phyloP scores from a whole-genome alignment of 2,888 invertebrate genomes.

The Iselma pallidipennis region DNA sequence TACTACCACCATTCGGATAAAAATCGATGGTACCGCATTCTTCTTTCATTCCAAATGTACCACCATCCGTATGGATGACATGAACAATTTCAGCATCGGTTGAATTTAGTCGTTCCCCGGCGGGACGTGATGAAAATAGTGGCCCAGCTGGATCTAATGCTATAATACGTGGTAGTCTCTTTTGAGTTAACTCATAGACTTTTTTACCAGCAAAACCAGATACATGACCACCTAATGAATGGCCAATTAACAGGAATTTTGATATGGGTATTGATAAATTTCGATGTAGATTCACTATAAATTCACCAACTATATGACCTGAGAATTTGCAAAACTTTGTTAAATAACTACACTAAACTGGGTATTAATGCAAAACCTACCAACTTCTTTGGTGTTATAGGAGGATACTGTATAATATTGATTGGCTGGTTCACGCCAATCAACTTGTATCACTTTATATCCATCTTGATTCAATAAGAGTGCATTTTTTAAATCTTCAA shows the following conservation, averaged over 20 bases:
- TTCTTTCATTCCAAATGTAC: conserved; percentile 38
- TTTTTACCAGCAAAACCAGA: conserved; percentile 42
- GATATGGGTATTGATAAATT: conserved; percentile 35
- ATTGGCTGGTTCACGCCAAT: conserved; percentile 42
- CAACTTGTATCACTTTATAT: conserved; percentile 39
- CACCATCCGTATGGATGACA: conserved; percentile 45
- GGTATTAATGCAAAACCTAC: conserved; percentile 30
- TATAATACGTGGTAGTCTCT: conserved; percentile 38
- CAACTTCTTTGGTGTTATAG: conserved; percentile 42
- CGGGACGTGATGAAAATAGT: conserved; percentile 34
- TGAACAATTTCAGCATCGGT: conserved; percentile 45
- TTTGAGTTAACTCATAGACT: conserved; percentile 30
- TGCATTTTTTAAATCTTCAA: conserved; percentile 39
- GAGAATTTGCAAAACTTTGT: background rate
- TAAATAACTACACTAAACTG: no score
- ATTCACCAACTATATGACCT: conserved; percentile 38
- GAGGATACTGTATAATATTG: conserved; percentile 40
- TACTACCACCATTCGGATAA: conserved; percentile 45
- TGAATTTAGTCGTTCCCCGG: conserved; percentile 36
- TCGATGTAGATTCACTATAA: conserved; percentile 35
- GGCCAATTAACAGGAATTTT: conserved; percentile 41
- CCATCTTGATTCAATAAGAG: conserved; percentile 33
- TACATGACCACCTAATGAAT: conserved; percentile 44
- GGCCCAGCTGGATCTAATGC: conserved; percentile 47
- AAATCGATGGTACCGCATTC: conserved; percentile 46